Base-by-base conservation (phyloP, 2,113 vertebrate genomes). In the Mola mola region DNA sequence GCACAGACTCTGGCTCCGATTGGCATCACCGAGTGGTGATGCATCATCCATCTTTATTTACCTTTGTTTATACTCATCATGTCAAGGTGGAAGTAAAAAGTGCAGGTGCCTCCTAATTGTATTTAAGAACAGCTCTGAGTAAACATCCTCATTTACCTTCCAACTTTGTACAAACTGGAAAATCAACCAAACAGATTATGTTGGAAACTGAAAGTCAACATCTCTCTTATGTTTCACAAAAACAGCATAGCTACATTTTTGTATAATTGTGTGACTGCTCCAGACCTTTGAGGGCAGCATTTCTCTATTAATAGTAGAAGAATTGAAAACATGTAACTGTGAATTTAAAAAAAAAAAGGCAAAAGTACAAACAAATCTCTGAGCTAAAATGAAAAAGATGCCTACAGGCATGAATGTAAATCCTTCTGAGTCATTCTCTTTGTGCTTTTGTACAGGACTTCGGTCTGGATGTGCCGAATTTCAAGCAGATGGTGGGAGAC, bases 401-500 rank as follows among this genome's bases (percentile, higher is more conserved):
- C 5, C n/a, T 16, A 40, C 8, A 20, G 10, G 8, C n/a, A 38
- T 11, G 2, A 42, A 43, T n/a, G 6, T 42, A 5, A 31, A 37
- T 8, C 6, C 2, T 20, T n/a, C n/a, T 13, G 4, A 9, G 4
- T 24, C 3, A 7, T 38, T 42, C 31, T 22, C 0, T 19, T 17
- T 26, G 12, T n/a, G 15, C n/a, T 40, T 59, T 10, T 44, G 1
- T 20, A 0, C 59, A 90, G 86, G 83, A 88, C 66, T 87, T 90
- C 68, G 86, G 87, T 77, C 58, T 91, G 42, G 78, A 89, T n/a
- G 53, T 94, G 64, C 84, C 90, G 36, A 73, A 93, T 6, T 99
- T 99, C 78, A 88, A 89, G 78, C 93, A 92, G 47, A 93, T 99
- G 92, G 94, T 96, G n/a, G 93, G 75, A 21, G 89, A 90, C 1